Conservation (phyloP, 2,888 invertebrate genomes). For the Mesoligia furuncula region DNA sequence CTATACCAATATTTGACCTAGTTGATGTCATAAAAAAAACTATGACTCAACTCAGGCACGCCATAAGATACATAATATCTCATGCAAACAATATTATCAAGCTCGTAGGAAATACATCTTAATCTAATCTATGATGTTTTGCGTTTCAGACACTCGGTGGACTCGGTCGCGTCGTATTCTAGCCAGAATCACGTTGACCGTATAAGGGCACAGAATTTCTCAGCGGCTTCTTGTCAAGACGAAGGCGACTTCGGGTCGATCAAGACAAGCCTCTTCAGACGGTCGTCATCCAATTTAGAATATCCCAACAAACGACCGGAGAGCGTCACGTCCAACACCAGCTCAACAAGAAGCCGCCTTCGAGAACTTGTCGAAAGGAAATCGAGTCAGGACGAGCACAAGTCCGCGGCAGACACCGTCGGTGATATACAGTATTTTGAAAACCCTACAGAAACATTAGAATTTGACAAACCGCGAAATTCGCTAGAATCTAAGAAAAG, state of each 20-base stretch:
- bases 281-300: constrained; percentile 88
- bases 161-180: constrained; percentile 91
- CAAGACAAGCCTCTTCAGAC: constrained; percentile 88
- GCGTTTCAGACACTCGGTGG: constrained; percentile 90
- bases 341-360: constrained; percentile 90
- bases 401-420: constrained; percentile 86
- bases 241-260: constrained; percentile 88
- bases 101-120: constrained; percentile 72
- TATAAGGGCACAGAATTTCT: constrained; percentile 90
- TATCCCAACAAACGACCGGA: constrained; percentile 85
- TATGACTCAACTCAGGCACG: constrained; percentile 76
- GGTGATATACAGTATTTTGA: constrained; percentile 89
- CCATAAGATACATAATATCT: constrained; percentile 79
- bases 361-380: constrained; percentile 89
- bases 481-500: constrained; percentile 85
- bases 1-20: constrained; percentile 74
- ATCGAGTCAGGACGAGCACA: constrained; percentile 89
- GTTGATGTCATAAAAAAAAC: constrained; percentile 71
- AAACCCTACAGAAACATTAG: constrained; percentile 88
- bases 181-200: constrained; percentile 91
- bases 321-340: constrained; percentile 87
- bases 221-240: constrained; percentile 90
- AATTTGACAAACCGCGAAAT: constrained; percentile 85
- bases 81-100: constrained; percentile 81
- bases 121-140: constrained; percentile 84